phyloP scores from a whole-genome alignment of 2,888 invertebrate species.

The Phasia obesa region DNA sequence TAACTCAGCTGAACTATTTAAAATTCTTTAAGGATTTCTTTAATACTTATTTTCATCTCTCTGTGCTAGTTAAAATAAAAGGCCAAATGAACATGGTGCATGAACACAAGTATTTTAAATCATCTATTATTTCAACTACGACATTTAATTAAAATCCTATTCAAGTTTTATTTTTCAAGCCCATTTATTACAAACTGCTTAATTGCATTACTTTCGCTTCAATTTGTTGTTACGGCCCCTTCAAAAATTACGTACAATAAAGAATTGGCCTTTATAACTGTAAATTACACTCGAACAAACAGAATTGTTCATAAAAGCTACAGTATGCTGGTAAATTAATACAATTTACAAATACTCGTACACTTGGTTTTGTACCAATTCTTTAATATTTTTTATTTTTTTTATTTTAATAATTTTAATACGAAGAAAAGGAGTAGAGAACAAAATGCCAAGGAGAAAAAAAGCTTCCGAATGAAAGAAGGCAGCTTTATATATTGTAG shows the following conservation, averaged over 20 bases:
- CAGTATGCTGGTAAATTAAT: constrained; percentile 9
- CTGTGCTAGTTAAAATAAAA: not conserved
- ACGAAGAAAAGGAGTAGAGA: not conserved
- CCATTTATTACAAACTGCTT: constrained; percentile 54
- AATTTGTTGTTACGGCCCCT: constrained; percentile 56
- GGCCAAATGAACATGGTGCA: not conserved
- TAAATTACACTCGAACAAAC: constrained; percentile 42
- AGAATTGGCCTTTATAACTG: constrained; percentile 32
- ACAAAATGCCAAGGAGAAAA: not conserved
- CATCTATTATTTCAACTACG: constrained; percentile 67
- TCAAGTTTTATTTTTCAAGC: constrained; percentile 40
- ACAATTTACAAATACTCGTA: constrained; percentile 9
- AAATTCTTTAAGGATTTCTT: too few species aligned
- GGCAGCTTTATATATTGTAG: constrained; percentile 16
- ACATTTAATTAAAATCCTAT: constrained; percentile 69
- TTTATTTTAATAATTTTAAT: constrained; percentile 27
- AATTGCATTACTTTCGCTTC: constrained; percentile 71
- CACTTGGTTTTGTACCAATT: not conserved
- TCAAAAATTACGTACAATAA: not conserved
- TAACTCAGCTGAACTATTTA: too few species aligned
- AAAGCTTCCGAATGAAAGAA: not conserved
- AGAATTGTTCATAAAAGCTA: constrained; percentile 26
- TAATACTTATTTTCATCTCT: not conserved
- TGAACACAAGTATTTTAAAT: constrained; percentile 4
- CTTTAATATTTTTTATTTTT: not conserved